These are phyloP conservation scores for Rhagium mordax DNA, from an alignment of 2,888 invertebrate genomes.

Conservation along the genomic window DNA sequence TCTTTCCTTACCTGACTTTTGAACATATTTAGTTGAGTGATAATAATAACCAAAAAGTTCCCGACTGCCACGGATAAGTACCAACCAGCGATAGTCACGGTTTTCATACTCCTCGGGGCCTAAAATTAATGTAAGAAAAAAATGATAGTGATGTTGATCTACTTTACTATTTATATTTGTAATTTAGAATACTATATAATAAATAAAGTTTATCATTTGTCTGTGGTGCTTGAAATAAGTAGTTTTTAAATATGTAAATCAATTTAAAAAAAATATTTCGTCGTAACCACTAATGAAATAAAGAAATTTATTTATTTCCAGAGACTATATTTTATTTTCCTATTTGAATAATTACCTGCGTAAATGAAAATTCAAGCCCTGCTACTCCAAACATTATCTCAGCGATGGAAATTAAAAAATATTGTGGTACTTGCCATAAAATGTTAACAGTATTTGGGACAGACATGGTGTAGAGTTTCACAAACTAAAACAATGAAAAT, in stretches of 20 bases:
- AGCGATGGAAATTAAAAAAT: constrained; percentile 83
- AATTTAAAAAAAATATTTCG: too few relatives aligned
- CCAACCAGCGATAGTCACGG: constrained; percentile 89
- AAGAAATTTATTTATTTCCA: too few relatives aligned
- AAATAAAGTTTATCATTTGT: neutral
- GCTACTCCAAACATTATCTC: constrained; percentile 90
- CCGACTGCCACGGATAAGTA: constrained; percentile 86
- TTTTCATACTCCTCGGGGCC: constrained; percentile 89
- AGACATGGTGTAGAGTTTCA: constrained; percentile 75
- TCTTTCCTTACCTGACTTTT: constrained; percentile 74
- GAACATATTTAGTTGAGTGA: constrained; percentile 79
- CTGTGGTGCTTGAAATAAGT: too few relatives aligned
- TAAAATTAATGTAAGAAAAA: constrained; percentile 59
- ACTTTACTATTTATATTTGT: neutral
- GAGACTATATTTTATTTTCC: too few relatives aligned
- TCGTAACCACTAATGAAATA: too few relatives aligned
- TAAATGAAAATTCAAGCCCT: constrained; percentile 88
- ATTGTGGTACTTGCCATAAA: constrained; percentile 85
- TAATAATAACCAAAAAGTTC: constrained; percentile 84
- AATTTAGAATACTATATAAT: neutral
- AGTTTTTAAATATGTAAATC: too few relatives aligned
- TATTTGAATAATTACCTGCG: constrained; percentile 76
- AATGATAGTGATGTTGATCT: neutral
- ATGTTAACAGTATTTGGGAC: constrained; percentile 79
- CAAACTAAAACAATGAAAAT: constrained; percentile 65